Evolutionary conservation across 2,888 invertebrate species (phyloP).

Genomic region (Synanthedon myopaeformis): DNA sequence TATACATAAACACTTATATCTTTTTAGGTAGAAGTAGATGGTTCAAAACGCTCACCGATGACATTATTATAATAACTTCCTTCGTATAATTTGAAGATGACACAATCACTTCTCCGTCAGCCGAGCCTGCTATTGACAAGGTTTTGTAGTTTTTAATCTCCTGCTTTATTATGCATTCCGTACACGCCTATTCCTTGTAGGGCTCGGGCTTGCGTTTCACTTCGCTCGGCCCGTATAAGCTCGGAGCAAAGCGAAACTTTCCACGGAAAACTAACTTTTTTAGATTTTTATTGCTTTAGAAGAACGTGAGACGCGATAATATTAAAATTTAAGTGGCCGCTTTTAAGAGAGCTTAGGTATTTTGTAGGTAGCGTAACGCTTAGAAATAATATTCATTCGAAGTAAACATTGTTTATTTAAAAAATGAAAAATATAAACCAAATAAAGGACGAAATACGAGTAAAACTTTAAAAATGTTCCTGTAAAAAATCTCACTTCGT

Average conservation of each 20-base stretch:
- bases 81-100: neutral
- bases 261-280: slow-evolving; percentile 56
- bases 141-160: slow-evolving; percentile 67
- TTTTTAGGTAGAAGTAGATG: no score
- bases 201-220: slow-evolving; percentile 47
- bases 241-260: slow-evolving; percentile 57
- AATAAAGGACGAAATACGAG: neutral
- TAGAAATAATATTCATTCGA: no score
- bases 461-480: slow-evolving; percentile 5
- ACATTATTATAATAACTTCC: no score
- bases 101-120: neutral
- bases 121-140: slow-evolving; percentile 50
- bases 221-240: slow-evolving; percentile 41
- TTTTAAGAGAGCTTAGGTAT: no score
- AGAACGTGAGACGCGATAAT: slow-evolving; percentile 62
- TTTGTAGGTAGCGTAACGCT: no score
- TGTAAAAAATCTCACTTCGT: slow-evolving; percentile 18
- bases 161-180: slow-evolving; percentile 65
- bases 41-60: no score
- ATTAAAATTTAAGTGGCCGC: slow-evolving; percentile 42
- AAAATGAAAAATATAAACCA: neutral
- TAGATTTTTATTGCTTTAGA: slow-evolving; percentile 64
- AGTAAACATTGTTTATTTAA: neutral
- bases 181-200: slow-evolving; percentile 67
- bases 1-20: no score